Conservation (phyloP, 1,140 invertebrate species). For the Cyphomyrmex costatus region DNA sequence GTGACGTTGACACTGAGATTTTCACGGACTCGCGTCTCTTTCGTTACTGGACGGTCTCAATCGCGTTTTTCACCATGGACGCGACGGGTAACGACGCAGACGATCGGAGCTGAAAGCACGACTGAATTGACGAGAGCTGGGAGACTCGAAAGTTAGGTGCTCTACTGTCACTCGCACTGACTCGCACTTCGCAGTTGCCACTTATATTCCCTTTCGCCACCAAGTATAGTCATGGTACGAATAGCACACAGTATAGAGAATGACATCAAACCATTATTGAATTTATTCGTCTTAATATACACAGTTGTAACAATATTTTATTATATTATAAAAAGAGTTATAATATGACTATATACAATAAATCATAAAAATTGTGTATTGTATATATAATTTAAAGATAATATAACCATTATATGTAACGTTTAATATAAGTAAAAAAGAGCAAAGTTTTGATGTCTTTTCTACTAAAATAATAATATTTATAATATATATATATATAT, state of each 20-base stretch:
- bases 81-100: background rate
- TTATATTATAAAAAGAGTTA: background rate
- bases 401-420: background rate
- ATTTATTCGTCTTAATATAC: background rate
- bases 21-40: background rate
- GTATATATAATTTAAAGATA: background rate
- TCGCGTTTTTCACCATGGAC: background rate
- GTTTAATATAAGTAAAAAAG: background rate
- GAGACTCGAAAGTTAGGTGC: too few species aligned
- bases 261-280: background rate
- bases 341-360: background rate
- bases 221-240: background rate
- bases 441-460: background rate
- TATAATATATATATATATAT: background rate
- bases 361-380: background rate
- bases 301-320: background rate
- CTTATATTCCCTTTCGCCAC: background rate
- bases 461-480: background rate
- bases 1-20: background rate
- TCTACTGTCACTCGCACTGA: background rate
- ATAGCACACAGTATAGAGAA: background rate
- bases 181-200: too few species aligned
- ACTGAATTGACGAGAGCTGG: background rate
- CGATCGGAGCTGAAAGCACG: background rate
- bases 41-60: background rate